A percentile compares a stretch with the other conserved stretches of the same genome.
These are phyloP conservation scores for Chymomyza amoena DNA, from an alignment of 2,888 invertebrate species.

Conservation along the genomic window DNA sequence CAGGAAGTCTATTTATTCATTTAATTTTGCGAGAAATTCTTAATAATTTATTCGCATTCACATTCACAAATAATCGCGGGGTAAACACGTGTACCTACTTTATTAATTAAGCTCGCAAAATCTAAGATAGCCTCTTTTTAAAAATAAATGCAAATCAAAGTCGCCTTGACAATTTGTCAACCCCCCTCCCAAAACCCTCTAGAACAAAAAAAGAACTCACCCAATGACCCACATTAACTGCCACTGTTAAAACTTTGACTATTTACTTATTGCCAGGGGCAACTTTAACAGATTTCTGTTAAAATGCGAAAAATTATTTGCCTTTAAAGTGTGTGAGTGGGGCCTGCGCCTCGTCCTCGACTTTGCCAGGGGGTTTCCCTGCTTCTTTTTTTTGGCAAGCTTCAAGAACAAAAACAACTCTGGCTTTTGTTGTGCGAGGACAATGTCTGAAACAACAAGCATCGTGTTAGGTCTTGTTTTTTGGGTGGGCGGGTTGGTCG, in stretches of 20 bases:
- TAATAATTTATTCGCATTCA: too few species aligned
- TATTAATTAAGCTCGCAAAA: too few species aligned
- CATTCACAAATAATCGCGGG: too few species aligned
- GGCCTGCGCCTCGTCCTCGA: background rate
- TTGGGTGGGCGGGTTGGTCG: background rate
- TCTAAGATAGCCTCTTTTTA: background rate
- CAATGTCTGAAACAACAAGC: constrained; percentile 58
- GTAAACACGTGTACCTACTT: too few species aligned
- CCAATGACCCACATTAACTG: constrained; percentile 35
- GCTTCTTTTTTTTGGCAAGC: constrained; percentile 25
- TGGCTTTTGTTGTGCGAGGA: constrained; percentile 63
- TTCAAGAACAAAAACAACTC: constrained; percentile 36
- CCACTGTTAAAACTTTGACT: background rate
- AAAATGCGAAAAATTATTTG: constrained; percentile 17
- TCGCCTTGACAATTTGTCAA: background rate
- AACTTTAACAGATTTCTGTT: constrained; percentile 34
- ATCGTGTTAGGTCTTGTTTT: constrained; percentile 3
- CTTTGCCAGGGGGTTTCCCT: background rate
- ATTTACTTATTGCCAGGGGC: background rate
- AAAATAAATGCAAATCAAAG: background rate
- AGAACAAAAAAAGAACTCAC: background rate
- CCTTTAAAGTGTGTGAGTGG: constrained; percentile 28
- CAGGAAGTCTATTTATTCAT: too few species aligned
- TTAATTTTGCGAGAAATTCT: too few species aligned
- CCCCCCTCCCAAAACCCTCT: background rate